Conservation (phyloP, 2,888 invertebrate genomes). For the Imbricaverruca yamaguchii region DNA sequence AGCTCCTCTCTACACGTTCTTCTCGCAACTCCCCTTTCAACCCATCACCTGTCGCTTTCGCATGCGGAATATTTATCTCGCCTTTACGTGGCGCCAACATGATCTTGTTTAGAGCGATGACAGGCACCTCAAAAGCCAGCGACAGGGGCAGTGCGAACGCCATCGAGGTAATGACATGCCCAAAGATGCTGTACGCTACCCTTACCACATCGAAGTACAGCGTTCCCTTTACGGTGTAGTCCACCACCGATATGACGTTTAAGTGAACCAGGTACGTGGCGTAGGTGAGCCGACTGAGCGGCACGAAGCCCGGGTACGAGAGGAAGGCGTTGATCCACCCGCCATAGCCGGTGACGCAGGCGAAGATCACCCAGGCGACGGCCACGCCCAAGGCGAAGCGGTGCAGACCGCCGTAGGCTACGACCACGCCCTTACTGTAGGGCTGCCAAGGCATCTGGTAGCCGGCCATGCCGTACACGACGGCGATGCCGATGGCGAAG, state of each 20-base stretch:
- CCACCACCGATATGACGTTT: neutral
- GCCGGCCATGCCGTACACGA: constrained; percentile 61
- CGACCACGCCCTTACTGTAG: constrained; percentile 48
- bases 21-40: no score
- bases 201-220: neutral
- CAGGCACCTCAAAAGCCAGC: neutral
- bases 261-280: constrained; percentile 50
- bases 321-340: constrained; percentile 50
- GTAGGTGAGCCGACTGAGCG: constrained; percentile 61
- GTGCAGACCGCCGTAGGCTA: constrained; percentile 57
- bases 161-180: constrained; percentile 26
- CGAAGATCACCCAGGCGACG: constrained; percentile 64
- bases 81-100: neutral
- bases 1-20: no score
- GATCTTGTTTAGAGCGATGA: neutral
- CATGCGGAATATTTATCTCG: no score
- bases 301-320: constrained; percentile 53
- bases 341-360: constrained; percentile 61
- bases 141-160: neutral
- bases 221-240: neutral
- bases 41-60: no score
- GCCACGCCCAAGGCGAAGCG: constrained; percentile 60
- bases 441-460: constrained; percentile 45
- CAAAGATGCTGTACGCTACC: neutral
- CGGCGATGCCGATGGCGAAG: constrained; percentile 56